Conservation (phyloP, 2,113 vertebrate genomes). For the Cairina moschata region DNA sequence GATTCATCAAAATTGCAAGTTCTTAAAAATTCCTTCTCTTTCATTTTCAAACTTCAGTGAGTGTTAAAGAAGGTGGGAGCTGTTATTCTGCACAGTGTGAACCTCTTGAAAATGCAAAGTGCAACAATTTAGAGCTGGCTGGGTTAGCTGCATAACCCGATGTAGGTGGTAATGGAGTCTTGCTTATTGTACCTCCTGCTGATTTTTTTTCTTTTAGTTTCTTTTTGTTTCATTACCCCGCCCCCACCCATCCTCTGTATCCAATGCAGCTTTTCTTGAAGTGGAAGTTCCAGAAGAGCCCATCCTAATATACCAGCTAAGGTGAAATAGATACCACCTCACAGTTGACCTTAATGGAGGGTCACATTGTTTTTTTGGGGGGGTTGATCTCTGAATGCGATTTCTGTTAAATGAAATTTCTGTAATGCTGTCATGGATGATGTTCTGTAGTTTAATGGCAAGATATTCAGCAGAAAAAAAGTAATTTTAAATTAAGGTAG, state of each 20-base stretch:
- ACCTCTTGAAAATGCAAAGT: not conserved
- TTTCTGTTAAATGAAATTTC: not conserved
- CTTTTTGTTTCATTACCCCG: too few species aligned
- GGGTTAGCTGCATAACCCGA: not conserved
- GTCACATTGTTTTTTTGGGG: accelerated
- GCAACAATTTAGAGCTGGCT: not conserved
- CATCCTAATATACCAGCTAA: too few species aligned
- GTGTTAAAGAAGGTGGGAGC: slow-evolving; percentile 28
- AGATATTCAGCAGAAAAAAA: not conserved
- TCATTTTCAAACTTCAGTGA: slow-evolving; percentile 3
- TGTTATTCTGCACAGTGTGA: slow-evolving; percentile 27
- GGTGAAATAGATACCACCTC: not conserved
- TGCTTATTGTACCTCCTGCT: not conserved
- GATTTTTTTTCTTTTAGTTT: too few species aligned
- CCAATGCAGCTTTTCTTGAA: too few species aligned
- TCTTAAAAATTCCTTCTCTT: not conserved
- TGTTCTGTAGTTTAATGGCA: not conserved
- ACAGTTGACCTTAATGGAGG: not conserved
- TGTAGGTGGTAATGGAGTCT: not conserved
- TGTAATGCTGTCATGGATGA: not conserved
- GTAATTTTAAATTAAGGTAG: not conserved
- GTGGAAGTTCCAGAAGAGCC: too few species aligned
- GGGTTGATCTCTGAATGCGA: not conserved
- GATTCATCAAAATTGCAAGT: not conserved
- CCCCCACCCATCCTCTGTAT: too few species aligned